These are phyloP conservation scores for Allophyes oxyacanthae DNA, from an alignment of 2,888 invertebrate species.

Conservation along the genomic window DNA sequence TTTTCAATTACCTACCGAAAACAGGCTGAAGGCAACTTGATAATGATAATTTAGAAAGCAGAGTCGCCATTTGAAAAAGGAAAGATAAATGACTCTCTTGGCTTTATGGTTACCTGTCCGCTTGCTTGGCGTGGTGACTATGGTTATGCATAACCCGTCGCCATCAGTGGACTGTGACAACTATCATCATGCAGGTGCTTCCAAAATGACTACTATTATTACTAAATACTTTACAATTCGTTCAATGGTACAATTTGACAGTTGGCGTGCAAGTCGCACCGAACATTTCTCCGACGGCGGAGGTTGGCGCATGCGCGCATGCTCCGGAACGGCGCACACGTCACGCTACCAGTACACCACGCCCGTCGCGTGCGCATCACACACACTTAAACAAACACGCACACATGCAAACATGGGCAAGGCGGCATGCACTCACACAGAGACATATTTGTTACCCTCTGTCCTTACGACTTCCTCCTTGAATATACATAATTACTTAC, in stretches of 20 bases:
- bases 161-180: too few relatives aligned
- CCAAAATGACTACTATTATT: neutral
- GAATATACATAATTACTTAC: too few relatives aligned
- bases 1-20: too few relatives aligned
- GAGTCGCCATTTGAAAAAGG: too few relatives aligned
- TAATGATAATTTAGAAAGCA: too few relatives aligned
- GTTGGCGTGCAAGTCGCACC: slow-evolving; percentile 50
- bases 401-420: neutral
- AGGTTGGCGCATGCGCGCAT: slow-evolving; percentile 66
- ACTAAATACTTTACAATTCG: slow-evolving; percentile 3
- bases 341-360: slow-evolving; percentile 73
- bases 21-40: too few relatives aligned
- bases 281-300: slow-evolving; percentile 50
- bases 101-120: too few relatives aligned
- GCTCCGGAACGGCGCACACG: slow-evolving; percentile 81
- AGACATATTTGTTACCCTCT: slow-evolving; percentile 20
- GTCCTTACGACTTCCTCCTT: neutral
- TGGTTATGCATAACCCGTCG: too few relatives aligned
- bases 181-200: too few relatives aligned
- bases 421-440: slow-evolving; percentile 7
- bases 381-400: slow-evolving; percentile 28
- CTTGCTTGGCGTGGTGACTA: too few relatives aligned
- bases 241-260: slow-evolving; percentile 50
- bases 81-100: too few relatives aligned
- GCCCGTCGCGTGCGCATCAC: slow-evolving; percentile 61